These are phyloP conservation scores for Paragorgia papillata DNA, from an alignment of 92 coral and sea anemone species.

Conservation along the genomic window DNA sequence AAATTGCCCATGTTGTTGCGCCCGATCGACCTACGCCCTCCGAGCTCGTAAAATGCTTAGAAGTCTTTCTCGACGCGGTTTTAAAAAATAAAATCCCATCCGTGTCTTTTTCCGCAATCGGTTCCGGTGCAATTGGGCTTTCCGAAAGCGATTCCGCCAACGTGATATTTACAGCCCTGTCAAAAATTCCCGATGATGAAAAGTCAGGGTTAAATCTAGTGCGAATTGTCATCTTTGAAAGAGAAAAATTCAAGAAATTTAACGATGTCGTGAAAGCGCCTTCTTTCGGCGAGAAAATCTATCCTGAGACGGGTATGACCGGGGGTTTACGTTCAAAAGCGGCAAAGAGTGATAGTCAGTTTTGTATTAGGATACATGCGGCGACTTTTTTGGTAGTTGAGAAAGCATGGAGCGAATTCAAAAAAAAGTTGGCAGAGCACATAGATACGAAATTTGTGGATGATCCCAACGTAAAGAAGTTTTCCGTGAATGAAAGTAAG, in stretches of 20 bases:
- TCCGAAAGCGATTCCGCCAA: conserved; percentile 37
- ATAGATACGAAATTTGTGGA: not conserved
- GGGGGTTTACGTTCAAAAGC: not conserved
- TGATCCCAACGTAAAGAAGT: conserved; percentile 2
- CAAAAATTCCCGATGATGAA: not conserved
- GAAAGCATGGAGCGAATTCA: conserved; percentile 18
- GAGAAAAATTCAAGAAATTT: not conserved
- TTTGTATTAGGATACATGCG: conserved; percentile 1
- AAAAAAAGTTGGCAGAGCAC: not conserved
- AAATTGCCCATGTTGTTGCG: conserved; percentile 41
- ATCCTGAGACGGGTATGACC: not conserved
- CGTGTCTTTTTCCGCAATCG: conserved; percentile 46
- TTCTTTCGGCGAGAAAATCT: not conserved
- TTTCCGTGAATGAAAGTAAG: not conserved
- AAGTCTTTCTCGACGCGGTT: conserved; percentile 21
- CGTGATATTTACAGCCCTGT: conserved; percentile 24
- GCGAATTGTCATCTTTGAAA: conserved; percentile 30
- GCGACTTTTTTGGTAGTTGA: not conserved
- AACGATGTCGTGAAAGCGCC: not conserved
- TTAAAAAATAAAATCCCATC: conserved; percentile 1
- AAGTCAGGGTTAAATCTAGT: not conserved
- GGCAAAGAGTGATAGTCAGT: not conserved
- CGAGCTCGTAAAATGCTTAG: conserved; percentile 38
- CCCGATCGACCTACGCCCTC: not conserved
- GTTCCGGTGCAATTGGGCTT: conserved; percentile 29